Evolutionary conservation across 2,888 invertebrate genomes (phyloP).

Genomic region (Branchinecta sandiegonensis): DNA sequence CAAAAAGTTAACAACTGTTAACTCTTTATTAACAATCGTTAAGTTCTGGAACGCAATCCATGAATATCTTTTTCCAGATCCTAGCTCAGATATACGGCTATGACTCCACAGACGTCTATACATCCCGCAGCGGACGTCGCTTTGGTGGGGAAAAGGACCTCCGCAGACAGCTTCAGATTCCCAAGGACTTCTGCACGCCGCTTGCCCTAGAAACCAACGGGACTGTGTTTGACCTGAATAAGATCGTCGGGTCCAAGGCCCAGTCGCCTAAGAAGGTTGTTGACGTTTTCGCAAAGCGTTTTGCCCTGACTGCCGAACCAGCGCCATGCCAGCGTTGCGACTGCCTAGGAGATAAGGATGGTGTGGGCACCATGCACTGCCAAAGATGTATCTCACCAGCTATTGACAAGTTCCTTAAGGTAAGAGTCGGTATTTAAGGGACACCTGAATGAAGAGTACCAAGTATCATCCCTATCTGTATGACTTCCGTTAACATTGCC

Average conservation of each 20-base stretch:
- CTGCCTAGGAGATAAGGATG: conserved; percentile 35
- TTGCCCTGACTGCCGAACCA: conserved; percentile 32
- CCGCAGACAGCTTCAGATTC: conserved; percentile 31
- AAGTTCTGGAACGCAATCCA: too few relatives aligned
- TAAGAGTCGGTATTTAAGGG: conserved; percentile 20
- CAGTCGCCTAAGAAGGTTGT: conserved; percentile 32
- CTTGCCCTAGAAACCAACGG: conserved; percentile 36
- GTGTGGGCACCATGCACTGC: conserved; percentile 35
- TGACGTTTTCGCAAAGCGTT: conserved; percentile 33
- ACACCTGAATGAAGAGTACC: too few relatives aligned
- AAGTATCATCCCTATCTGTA: too few relatives aligned
- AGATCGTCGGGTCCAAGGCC: conserved; percentile 30
- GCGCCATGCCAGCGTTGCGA: conserved; percentile 37
- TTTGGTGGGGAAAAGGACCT: conserved; percentile 31
- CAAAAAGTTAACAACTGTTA: too few relatives aligned
- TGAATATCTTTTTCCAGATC: background rate
- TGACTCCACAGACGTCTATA: conserved; percentile 33
- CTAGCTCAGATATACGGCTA: conserved; percentile 30
- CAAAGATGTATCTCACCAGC: conserved; percentile 32
- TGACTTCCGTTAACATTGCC: too few relatives aligned
- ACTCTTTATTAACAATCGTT: too few relatives aligned
- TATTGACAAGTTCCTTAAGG: conserved; percentile 31
- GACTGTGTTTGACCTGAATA: conserved; percentile 32
- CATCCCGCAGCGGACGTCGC: conserved; percentile 29
- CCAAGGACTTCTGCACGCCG: conserved; percentile 35